Evolutionary conservation across 2,888 invertebrate genomes (phyloP).

Genomic region (Octonoba sinensis): DNA sequence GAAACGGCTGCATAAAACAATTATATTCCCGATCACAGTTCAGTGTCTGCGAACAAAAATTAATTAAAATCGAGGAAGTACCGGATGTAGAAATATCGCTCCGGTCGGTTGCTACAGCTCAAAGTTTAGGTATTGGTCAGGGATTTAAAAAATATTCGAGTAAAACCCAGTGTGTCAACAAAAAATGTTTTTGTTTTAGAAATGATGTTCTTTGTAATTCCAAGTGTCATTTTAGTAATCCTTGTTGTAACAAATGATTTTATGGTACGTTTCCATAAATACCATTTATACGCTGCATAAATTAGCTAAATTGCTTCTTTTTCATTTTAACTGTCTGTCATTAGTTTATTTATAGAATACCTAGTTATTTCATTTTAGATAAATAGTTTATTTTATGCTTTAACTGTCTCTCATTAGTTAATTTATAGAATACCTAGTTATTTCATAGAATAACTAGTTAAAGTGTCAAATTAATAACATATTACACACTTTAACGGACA

Average conservation of each 20-base stretch:
- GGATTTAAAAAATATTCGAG: conserved; percentile 47
- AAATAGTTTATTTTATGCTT: conserved; percentile 21
- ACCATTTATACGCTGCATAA: conserved; percentile 33
- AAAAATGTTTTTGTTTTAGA: conserved; percentile 49
- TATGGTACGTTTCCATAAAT: conserved; percentile 21
- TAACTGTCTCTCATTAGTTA: not conserved
- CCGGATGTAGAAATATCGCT: conserved; percentile 43
- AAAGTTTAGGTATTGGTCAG: conserved; percentile 46
- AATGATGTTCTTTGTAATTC: too few species aligned
- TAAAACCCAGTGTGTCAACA: conserved; percentile 53
- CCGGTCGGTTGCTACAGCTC: conserved; percentile 47
- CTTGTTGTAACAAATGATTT: conserved; percentile 6
- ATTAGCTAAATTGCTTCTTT: conserved; percentile 29
- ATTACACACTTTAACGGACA: conserved; percentile 51
- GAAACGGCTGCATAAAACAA: too few species aligned
- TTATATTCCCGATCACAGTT: conserved; percentile 51
- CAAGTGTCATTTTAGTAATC: too few species aligned
- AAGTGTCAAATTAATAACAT: conserved; percentile 53
- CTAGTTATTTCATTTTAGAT: conserved; percentile 5
- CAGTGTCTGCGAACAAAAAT: conserved; percentile 49
- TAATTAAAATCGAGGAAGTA: conserved; percentile 55
- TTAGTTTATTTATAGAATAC: too few species aligned
- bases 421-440: too few species aligned
- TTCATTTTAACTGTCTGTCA: conserved; percentile 9
- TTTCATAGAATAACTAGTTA: conserved; percentile 14